Conservation (phyloP, 2,888 invertebrate genomes). For the Argynnis bischoffii region DNA sequence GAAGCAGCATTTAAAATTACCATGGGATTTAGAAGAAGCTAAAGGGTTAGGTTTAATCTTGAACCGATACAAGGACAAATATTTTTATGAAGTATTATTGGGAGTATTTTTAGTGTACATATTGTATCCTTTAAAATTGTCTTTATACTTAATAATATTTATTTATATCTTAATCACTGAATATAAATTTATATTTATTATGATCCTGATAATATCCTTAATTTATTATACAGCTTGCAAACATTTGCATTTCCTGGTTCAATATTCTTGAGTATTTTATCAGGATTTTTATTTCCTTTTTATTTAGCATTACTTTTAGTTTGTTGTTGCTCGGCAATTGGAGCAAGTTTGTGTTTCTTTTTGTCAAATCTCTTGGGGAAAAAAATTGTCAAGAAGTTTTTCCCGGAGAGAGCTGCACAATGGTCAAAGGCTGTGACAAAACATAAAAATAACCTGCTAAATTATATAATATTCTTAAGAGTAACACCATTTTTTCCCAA, state of each 20-base stretch:
- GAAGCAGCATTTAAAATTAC: constrained; percentile 92
- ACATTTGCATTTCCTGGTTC: constrained; percentile 99
- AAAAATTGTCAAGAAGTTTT: constrained; percentile 91
- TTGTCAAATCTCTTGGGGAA: constrained; percentile 95
- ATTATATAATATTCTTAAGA: constrained; percentile 97
- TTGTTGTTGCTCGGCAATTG: constrained; percentile 96
- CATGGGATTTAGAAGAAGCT: constrained; percentile 97
- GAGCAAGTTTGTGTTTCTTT: constrained; percentile 97
- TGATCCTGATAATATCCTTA: constrained; percentile 26
- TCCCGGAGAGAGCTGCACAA: constrained; percentile 91
- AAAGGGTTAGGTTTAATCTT: constrained; percentile 95
- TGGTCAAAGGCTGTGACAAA: constrained; percentile 94
- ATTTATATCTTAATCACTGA: neutral
- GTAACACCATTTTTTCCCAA: constrained; percentile 99
- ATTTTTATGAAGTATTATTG: constrained; percentile 94
- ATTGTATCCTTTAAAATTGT: constrained; percentile 93
- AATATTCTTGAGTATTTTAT: constrained; percentile 97
- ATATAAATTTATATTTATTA: neutral
- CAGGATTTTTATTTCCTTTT: constrained; percentile 98
- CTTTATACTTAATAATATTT: neutral
- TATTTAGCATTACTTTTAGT: constrained; percentile 93
- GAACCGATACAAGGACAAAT: constrained; percentile 95
- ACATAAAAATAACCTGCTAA: constrained; percentile 94
- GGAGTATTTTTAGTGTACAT: constrained; percentile 96
- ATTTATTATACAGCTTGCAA: constrained; percentile 89